phyloP scores from a whole-genome alignment of 2,888 invertebrate genomes.

The Anarsia innoxiella region DNA sequence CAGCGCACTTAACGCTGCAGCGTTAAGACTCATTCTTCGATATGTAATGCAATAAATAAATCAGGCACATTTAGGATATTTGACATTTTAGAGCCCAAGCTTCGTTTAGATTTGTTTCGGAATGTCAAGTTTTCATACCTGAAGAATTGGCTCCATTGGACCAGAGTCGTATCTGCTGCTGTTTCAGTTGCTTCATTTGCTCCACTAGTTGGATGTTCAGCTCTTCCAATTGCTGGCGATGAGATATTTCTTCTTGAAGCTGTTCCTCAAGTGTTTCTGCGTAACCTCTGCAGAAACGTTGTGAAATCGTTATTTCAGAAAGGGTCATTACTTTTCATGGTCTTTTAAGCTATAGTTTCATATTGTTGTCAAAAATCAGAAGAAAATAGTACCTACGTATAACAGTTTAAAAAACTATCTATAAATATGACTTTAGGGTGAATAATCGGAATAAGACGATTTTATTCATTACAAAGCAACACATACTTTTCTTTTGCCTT shows the following conservation, averaged over 20 bases:
- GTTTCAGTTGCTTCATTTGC: conserved; percentile 74
- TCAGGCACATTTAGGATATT: no score
- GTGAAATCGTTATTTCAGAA: no score
- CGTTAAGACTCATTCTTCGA: no score
- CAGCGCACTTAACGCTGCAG: no score
- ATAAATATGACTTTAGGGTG: background rate
- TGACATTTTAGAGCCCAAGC: no score
- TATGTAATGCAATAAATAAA: no score
- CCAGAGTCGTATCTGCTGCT: conserved; percentile 59
- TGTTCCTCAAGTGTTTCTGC: conserved; percentile 71
- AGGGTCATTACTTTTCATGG: no score
- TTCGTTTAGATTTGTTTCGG: no score
- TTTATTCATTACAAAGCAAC: no score
- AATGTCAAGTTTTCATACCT: conserved; percentile 41
- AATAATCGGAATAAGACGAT: no score
- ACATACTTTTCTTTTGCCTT: conserved; percentile 56
- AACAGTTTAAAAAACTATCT: background rate
- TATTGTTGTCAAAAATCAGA: no score
- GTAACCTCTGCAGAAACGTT: conserved; percentile 62
- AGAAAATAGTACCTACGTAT: background rate
- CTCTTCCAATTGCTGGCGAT: conserved; percentile 78
- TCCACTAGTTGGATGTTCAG: conserved; percentile 76
- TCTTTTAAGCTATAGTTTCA: no score
- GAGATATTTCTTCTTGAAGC: conserved; percentile 76
- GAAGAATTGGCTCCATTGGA: conserved; percentile 47